These are phyloP conservation scores for Danio aesculapii DNA, from an alignment of 2,797 vertebrate species.

Conservation along the genomic window DNA sequence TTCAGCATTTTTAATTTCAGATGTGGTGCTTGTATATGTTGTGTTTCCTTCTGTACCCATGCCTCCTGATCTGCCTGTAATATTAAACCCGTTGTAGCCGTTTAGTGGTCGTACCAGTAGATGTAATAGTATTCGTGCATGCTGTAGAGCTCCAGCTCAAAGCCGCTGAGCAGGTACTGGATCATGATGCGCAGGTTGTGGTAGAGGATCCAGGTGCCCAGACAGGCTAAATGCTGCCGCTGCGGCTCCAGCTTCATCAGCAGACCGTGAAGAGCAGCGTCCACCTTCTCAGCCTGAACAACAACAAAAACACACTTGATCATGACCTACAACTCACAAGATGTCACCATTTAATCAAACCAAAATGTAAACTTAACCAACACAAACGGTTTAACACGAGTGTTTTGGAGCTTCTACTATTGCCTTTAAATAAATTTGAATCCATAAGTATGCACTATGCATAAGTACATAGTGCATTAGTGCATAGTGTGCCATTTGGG, in stretches of 20 bases:
- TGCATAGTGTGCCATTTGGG: too few species aligned
- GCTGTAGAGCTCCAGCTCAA: conserved; percentile 98
- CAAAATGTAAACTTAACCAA: too few species aligned
- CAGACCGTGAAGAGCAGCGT: conserved; percentile 94
- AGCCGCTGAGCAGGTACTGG: conserved; percentile 98
- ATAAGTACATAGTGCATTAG: too few species aligned
- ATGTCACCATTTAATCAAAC: too few species aligned
- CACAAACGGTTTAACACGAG: too few species aligned
- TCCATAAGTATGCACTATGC: too few species aligned
- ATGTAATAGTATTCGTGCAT: conserved; percentile 99
- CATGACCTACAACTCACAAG: background rate
- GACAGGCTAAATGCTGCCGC: conserved; percentile 94
- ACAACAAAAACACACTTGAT: background rate
- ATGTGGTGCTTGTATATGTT: too few species aligned
- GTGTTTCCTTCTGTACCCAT: background rate
- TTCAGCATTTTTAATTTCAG: too few species aligned
- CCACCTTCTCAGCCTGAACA: conserved; percentile 94
- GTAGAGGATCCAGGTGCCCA: conserved; percentile 98
- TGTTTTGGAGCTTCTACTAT: too few species aligned
- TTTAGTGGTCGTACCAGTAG: conserved; percentile 85
- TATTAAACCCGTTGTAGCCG: background rate
- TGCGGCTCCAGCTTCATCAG: conserved; percentile 97
- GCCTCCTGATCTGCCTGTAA: conserved; percentile 2
- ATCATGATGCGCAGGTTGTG: conserved; percentile 99
- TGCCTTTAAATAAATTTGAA: too few species aligned